Conservation (phyloP, 2,113 vertebrate genomes). For the Euleptes europaea region DNA sequence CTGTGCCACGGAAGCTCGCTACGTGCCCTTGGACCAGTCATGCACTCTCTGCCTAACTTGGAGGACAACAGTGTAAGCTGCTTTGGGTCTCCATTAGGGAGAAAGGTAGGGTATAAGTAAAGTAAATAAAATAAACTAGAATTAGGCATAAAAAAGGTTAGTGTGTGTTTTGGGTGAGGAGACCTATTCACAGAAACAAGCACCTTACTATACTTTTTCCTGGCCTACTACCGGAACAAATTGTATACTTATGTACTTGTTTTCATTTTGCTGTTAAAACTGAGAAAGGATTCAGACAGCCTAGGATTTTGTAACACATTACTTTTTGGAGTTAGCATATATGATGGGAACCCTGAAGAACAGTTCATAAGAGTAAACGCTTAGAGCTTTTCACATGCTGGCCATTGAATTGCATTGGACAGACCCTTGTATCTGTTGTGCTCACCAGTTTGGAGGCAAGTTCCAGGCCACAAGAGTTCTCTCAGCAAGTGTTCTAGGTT, state of each 20-base stretch:
- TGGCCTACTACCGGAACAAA: no score
- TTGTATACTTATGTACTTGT: background rate
- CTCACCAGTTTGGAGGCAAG: no score
- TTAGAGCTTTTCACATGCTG: background rate
- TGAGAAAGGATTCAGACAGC: background rate
- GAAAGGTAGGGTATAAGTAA: no score
- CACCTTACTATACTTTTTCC: background rate
- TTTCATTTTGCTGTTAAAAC: background rate
- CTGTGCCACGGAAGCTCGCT: no score
- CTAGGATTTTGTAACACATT: background rate
- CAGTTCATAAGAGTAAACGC: background rate
- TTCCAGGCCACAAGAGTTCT: no score
- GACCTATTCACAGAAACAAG: background rate
- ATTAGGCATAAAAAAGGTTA: constrained; percentile 22
- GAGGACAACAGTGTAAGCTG: no score
- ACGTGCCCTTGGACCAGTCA: no score
- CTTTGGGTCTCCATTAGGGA: no score
- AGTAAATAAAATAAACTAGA: background rate
- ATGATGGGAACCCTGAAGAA: background rate
- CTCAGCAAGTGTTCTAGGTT: no score
- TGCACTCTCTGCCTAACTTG: no score
- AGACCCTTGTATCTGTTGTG: no score
- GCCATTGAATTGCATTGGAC: background rate
- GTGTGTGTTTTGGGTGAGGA: background rate
- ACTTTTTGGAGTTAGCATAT: background rate